Evolutionary conservation across 1,140 invertebrate species (phyloP), one percentile per base, ranked within the genome.

Genomic region (Drosophila quadrilineata): DNA sequence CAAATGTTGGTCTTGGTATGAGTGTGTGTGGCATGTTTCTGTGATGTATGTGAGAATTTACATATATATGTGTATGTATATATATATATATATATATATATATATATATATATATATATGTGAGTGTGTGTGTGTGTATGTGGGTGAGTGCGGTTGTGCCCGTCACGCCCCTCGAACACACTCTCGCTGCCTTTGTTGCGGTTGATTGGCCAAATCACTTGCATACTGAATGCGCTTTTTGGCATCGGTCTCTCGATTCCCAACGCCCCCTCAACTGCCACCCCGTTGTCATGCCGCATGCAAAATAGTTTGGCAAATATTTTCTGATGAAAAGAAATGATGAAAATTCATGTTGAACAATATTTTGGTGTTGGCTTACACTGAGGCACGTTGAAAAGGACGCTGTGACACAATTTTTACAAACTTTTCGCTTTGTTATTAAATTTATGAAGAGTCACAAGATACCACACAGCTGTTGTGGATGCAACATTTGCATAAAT

Each of bases 191-290:
- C 49, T 46, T 48, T 70, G 36, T 65, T 57, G 72, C 49, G 72
- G 71, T 75, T 75, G 65, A 75, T 75, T 75, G 72, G 58, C 58
- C 71, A 75, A 75, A 75, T 75, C 72, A 75, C 71, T 75, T 70
- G 72, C 53, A 63, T 58, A 43, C 48, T 45, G 36, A 31, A 49
- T 70, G 71, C 59, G 33, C 65, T 65, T 75, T 74, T 65, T 50
- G 63, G 36, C n/a, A 38, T 5, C 14, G 24, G 33, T 10, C 38
- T n/a, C 31, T 17, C 36, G 33, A 29, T 48, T 5, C 31, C 50
- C 41, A 21, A 29, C 41, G 19, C n/a, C 35, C 9, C 22, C 9
- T 26, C 0, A 3, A 4, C 22, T 38, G 21, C 22, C 48, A 22
- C 29, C 12, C 28, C 3, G 40, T 43, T 6, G 3, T 3, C 31